Conservation (phyloP, 2,797 vertebrate genomes). For the Distichodus sexfasciatus region DNA sequence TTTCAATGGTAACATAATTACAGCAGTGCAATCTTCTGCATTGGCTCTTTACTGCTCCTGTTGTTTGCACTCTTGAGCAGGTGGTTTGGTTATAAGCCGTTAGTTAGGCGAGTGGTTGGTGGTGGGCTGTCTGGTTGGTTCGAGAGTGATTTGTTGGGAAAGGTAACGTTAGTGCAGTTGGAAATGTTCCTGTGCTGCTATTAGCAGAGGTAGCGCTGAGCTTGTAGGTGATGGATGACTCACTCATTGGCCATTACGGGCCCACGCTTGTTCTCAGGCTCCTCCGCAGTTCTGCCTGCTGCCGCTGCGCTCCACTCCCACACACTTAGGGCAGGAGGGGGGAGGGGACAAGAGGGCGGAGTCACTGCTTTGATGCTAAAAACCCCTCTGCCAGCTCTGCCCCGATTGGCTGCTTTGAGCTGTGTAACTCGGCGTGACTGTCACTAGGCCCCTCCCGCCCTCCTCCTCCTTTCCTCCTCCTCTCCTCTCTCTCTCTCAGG, state of each 20-base stretch:
- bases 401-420: slow-evolving; percentile 82
- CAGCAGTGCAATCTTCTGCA: no score
- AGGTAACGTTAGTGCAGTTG: neutral
- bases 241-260: slow-evolving; percentile 76
- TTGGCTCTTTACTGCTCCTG: neutral
- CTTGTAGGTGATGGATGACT: slow-evolving; percentile 73
- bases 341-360: slow-evolving; percentile 42
- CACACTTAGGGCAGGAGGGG: slow-evolving; percentile 60
- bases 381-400: slow-evolving; percentile 52
- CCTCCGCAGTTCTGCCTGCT: slow-evolving; percentile 54
- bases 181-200: slow-evolving; percentile 20
- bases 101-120: neutral
- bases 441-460: slow-evolving; percentile 66
- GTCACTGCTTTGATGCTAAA: slow-evolving; percentile 64
- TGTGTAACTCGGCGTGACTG: slow-evolving; percentile 78
- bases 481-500: slow-evolving; percentile 63
- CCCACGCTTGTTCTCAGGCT: slow-evolving; percentile 66
- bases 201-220: slow-evolving; percentile 41
- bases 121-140: neutral
- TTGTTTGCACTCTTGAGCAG: neutral
- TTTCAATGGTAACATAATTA: no score
- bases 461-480: slow-evolving; percentile 62
- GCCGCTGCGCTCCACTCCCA: slow-evolving; percentile 54
- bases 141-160: neutral
- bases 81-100: neutral